phyloP scores from a whole-genome alignment of 2,797 vertebrate genomes.

The Alca torda region DNA sequence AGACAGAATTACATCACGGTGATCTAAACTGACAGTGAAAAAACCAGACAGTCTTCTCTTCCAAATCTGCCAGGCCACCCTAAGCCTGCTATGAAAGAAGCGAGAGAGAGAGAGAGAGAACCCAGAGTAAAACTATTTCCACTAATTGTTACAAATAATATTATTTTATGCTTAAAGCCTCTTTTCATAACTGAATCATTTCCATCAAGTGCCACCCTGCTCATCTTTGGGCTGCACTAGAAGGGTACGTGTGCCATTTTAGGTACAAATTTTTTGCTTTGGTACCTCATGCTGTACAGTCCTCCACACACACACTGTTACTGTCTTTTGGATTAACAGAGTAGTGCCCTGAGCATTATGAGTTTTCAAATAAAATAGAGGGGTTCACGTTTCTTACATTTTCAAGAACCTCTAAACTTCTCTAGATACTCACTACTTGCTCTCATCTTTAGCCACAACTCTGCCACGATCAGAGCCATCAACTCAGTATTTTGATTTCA shows the following conservation, averaged over 20 bases:
- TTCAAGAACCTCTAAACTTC: background rate
- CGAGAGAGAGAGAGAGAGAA: background rate
- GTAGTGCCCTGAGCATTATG: background rate
- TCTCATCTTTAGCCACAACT: background rate
- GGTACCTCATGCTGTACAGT: background rate
- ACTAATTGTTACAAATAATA: constrained; percentile 18
- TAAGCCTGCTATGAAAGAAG: constrained; percentile 43
- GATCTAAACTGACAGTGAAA: constrained; percentile 61
- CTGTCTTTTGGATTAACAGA: background rate
- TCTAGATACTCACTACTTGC: background rate
- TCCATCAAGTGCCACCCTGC: background rate
- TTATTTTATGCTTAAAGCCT: background rate
- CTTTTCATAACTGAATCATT: background rate
- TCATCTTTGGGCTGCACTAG: background rate
- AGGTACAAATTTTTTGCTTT: background rate
- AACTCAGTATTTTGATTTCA: background rate
- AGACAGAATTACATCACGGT: constrained; percentile 49
- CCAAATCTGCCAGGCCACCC: constrained; percentile 36
- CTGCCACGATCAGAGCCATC: background rate
- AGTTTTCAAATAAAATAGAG: background rate
- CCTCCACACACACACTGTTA: background rate
- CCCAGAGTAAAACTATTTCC: background rate
- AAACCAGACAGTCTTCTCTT: constrained; percentile 43
- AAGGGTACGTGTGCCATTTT: background rate
- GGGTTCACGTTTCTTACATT: background rate